These are phyloP conservation scores for Sciaenops ocellatus DNA, from an alignment of 2,797 vertebrate species.

Conservation along the genomic window DNA sequence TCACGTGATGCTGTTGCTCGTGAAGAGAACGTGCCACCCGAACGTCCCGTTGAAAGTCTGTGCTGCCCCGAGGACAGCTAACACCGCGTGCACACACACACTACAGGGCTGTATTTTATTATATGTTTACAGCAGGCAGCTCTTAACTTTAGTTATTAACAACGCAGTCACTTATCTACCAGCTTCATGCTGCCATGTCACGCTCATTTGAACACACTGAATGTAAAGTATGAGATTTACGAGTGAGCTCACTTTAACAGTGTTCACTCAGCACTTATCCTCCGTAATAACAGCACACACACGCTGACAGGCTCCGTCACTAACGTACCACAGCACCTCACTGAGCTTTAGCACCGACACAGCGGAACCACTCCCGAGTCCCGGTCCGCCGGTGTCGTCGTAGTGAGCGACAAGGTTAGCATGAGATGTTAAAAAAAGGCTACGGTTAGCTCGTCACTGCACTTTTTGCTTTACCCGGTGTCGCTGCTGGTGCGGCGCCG, in stretches of 20 bases:
- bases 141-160: neutral
- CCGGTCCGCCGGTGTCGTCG: too few relatives aligned
- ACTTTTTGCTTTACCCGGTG: constrained; percentile 61
- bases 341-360: neutral
- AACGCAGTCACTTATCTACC: neutral
- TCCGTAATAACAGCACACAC: too few relatives aligned
- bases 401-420: neutral
- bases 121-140: neutral
- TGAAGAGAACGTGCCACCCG: neutral
- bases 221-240: neutral
- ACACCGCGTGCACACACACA: too few relatives aligned
- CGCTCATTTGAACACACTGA: too few relatives aligned
- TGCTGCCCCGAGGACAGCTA: neutral
- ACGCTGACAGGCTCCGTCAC: neutral
- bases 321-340: neutral
- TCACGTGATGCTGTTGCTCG: neutral
- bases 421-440: neutral
- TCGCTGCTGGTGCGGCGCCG: neutral
- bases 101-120: too few relatives aligned
- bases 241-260: too few relatives aligned
- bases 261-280: too few relatives aligned
- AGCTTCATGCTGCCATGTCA: too few relatives aligned
- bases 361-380: neutral
- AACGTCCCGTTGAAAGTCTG: neutral
- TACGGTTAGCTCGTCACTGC: neutral